A percentile compares a stretch with the other conserved stretches of the same genome.
Conservation (phyloP, 2,113 vertebrate species). For the Psammodynastes pulverulentus region DNA sequence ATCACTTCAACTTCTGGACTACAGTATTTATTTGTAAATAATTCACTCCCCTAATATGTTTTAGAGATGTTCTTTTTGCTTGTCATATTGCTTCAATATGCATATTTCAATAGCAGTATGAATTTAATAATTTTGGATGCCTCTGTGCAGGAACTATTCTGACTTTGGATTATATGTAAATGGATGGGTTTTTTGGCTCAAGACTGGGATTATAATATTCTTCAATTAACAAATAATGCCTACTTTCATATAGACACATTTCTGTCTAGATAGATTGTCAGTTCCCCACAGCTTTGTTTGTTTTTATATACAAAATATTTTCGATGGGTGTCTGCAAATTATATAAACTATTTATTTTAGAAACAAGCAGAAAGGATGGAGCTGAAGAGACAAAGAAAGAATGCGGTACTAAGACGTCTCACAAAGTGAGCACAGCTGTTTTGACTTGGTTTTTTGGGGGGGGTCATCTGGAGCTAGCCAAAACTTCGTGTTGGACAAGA, state of each 20-base stretch:
- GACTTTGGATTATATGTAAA: no score
- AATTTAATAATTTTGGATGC: no score
- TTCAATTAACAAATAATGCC: not conserved
- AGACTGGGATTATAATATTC: not conserved
- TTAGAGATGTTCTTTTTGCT: no score
- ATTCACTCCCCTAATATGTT: no score
- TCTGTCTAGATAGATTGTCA: not conserved
- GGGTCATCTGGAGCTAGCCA: not conserved
- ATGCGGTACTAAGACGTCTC: not conserved
- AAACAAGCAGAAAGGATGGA: not conserved
- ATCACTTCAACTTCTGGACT: no score
- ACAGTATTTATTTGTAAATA: no score
- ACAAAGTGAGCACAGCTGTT: conserved; percentile 47
- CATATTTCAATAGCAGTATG: no score
- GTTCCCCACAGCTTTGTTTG: not conserved
- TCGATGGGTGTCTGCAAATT: not conserved
- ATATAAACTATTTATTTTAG: conserved; percentile 42
- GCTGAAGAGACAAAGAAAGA: not conserved
- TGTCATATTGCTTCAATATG: no score
- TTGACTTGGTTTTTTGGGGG: not conserved
- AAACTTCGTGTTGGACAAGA: not conserved
- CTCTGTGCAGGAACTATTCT: no score
- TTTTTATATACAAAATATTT: not conserved
- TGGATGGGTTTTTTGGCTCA: no score
- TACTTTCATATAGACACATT: not conserved